Percentiles rank a stretch among this genome's conserved stretches.
Conservation (phyloP, 2,113 vertebrate species). For the Barbus barbus region DNA sequence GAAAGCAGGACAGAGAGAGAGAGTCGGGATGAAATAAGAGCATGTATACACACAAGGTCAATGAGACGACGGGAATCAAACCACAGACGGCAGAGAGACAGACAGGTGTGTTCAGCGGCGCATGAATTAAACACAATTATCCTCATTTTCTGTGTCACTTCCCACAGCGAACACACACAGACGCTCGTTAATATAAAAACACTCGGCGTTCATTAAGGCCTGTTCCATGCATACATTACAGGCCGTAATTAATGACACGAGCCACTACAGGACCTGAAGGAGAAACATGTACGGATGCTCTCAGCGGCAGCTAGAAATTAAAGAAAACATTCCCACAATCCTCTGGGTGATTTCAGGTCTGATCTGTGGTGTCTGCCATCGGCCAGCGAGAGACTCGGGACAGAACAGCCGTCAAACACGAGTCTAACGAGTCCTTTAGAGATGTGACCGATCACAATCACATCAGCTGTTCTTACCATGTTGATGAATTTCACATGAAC, state of each 20-base stretch:
- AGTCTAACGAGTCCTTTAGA: no score
- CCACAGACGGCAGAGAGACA: constrained; percentile 27
- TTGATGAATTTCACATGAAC: no score
- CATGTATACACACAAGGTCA: neutral
- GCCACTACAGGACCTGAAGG: constrained; percentile 56
- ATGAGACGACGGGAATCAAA: no score
- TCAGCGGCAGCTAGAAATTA: neutral
- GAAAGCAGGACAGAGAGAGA: neutral
- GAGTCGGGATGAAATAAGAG: neutral
- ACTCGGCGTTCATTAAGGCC: constrained; percentile 73
- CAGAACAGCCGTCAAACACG: no score
- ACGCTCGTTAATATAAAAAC: constrained; percentile 57
- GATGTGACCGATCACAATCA: no score
- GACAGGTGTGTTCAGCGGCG: constrained; percentile 69
- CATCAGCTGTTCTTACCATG: no score
- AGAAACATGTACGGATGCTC: constrained; percentile 23
- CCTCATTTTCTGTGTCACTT: constrained; percentile 71
- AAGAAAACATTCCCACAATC: neutral
- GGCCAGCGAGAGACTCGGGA: no score
- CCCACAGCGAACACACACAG: constrained; percentile 49
- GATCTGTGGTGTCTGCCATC: neutral
- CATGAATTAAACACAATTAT: constrained; percentile 77
- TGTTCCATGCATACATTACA: constrained; percentile 72
- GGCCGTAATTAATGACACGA: constrained; percentile 72
- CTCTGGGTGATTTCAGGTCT: neutral